Evolutionary conservation across 2,797 vertebrate species (phyloP).

Genomic region (Lagorchestes hirsutus): DNA sequence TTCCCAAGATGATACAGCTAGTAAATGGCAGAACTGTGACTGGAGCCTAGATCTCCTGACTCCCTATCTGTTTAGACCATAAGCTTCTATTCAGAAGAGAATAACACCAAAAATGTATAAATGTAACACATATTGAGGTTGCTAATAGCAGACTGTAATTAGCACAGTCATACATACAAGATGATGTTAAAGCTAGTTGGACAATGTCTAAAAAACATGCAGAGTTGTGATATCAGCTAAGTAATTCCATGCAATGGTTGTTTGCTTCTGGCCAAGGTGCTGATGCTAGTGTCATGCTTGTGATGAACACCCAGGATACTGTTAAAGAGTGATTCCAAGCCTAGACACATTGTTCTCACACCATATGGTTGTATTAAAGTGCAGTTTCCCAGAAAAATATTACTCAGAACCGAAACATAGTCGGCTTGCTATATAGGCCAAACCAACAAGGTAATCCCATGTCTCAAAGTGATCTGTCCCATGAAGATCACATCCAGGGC

Average conservation of each 20-base stretch:
- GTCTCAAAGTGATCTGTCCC: neutral
- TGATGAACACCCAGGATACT: slow-evolving; percentile 72
- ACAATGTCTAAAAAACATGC: slow-evolving; percentile 55
- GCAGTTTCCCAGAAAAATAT: slow-evolving; percentile 30
- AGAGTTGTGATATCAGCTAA: slow-evolving; percentile 61
- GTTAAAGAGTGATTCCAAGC: slow-evolving; percentile 76
- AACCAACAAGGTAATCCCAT: neutral
- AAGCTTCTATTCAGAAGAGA: neutral
- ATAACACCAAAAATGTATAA: neutral
- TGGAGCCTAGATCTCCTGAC: neutral
- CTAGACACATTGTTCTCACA: slow-evolving; percentile 67
- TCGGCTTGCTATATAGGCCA: neutral
- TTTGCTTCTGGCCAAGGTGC: slow-evolving; percentile 57
- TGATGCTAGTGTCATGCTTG: slow-evolving; percentile 64
- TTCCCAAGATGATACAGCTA: neutral
- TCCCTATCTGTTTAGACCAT: neutral
- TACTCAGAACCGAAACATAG: neutral
- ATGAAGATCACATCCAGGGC: neutral
- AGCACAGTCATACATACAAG: neutral
- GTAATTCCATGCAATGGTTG: slow-evolving; percentile 31
- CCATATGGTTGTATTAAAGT: slow-evolving; percentile 73
- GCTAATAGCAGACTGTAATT: neutral
- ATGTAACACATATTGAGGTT: fast-evolving
- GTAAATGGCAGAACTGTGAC: neutral
- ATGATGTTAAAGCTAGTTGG: neutral